Percentiles rank a stretch among this genome's conserved stretches.
Conservation (phyloP, 2,888 invertebrate genomes). For the Metellina segmentata region DNA sequence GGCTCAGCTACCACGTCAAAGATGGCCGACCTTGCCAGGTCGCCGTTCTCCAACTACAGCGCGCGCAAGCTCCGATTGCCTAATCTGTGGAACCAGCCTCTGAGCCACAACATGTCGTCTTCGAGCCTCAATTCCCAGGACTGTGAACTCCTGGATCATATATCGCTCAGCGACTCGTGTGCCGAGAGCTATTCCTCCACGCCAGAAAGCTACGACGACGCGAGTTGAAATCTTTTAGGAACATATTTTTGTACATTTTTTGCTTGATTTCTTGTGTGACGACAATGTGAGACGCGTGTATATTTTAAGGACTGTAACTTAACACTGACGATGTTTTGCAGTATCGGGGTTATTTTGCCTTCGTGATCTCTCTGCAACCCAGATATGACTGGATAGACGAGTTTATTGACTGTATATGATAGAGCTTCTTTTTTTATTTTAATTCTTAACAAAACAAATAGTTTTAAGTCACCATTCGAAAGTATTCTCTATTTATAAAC, state of each 20-base stretch:
- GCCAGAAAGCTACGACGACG: conserved; percentile 73
- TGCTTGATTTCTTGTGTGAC: conserved; percentile 20
- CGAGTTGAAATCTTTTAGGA: conserved; percentile 45
- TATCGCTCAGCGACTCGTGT: conserved; percentile 76
- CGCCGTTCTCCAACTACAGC: conserved; percentile 57
- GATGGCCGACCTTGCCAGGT: conserved; percentile 30
- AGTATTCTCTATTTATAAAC: too few species aligned
- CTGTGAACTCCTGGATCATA: conserved; percentile 73
- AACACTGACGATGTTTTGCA: background rate
- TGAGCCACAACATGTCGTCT: conserved; percentile 73
- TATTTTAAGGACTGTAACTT: conserved; percentile 34
- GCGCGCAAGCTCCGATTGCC: conserved; percentile 52
- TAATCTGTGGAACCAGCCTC: conserved; percentile 69
- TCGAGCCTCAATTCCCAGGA: conserved; percentile 74
- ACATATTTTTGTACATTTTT: conserved; percentile 72
- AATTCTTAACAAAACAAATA: too few species aligned
- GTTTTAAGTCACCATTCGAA: too few species aligned
- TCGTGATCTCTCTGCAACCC: background rate
- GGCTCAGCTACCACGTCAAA: conserved; percentile 8
- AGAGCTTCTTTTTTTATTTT: too few species aligned
- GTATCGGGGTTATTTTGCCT: background rate
- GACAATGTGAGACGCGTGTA: conserved; percentile 37
- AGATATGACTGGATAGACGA: conserved; percentile 12
- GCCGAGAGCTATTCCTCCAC: conserved; percentile 76
- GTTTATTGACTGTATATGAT: too few species aligned